Percentiles rank a stretch among this genome's conserved stretches.
These are phyloP conservation scores for Ophion ellenae DNA, from an alignment of 2,888 invertebrate genomes.

Conservation along the genomic window DNA sequence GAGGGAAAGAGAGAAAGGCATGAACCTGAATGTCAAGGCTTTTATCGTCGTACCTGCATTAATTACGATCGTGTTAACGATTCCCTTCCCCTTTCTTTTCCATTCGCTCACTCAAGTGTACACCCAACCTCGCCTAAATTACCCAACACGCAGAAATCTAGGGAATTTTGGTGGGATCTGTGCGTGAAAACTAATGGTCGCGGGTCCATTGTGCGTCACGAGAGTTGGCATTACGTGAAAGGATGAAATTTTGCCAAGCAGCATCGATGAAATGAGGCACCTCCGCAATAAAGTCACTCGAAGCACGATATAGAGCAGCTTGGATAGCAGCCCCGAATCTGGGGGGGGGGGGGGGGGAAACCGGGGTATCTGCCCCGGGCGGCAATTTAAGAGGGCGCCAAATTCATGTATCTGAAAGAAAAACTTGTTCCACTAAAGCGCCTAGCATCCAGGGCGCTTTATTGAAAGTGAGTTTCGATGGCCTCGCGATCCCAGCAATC, in stretches of 20 bases:
- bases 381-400: no score
- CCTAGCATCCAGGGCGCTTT: no score
- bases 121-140: background rate
- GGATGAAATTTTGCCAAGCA: constrained; percentile 3
- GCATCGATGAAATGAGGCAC: constrained; percentile 23
- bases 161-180: background rate
- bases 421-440: no score
- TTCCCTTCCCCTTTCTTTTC: background rate
- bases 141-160: background rate
- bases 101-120: background rate
- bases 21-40: constrained; percentile 50
- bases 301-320: background rate
- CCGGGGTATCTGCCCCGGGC: no score
- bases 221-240: background rate
- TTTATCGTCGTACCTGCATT: constrained; percentile 42
- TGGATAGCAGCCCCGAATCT: no score
- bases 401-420: no score
- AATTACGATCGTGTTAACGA: constrained; percentile 31
- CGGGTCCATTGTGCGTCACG: background rate
- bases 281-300: constrained; percentile 46
- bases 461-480: no score
- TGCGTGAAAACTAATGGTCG: constrained; percentile 27
- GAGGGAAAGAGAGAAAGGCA: background rate
- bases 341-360: no score
- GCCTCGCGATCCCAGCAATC: no score